Conservation (phyloP, 2,797 vertebrate genomes). For the Bradypodion ventrale region DNA sequence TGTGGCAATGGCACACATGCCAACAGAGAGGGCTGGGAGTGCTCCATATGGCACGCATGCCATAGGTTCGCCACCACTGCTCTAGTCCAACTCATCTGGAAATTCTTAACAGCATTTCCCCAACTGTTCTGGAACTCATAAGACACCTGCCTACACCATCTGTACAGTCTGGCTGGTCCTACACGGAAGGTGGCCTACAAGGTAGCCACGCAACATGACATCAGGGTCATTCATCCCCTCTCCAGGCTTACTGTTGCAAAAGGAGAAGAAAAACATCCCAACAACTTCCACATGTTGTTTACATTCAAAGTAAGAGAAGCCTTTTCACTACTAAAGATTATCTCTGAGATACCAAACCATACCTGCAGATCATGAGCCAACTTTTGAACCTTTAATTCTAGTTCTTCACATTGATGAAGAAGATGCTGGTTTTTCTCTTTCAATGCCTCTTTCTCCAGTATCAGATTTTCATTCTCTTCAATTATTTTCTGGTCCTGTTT, state of each 20-base stretch:
- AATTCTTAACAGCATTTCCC: too few relatives aligned
- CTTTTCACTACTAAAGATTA: not conserved
- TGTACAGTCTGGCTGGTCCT: too few relatives aligned
- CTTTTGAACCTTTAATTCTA: slow-evolving; percentile 68
- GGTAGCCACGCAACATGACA: not conserved
- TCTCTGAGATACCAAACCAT: not conserved
- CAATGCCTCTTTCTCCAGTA: slow-evolving; percentile 64
- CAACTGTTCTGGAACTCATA: not conserved
- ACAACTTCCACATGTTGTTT: not conserved
- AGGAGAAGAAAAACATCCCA: too few relatives aligned
- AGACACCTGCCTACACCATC: not conserved
- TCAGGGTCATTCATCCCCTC: not conserved
- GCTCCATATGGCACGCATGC: too few relatives aligned
- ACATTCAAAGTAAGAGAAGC: not conserved
- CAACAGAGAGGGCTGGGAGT: too few relatives aligned
- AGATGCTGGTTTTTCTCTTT: slow-evolving; percentile 70
- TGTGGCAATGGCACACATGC: too few relatives aligned
- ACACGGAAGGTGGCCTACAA: not conserved
- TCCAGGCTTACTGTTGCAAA: not conserved
- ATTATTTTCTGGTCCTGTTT: slow-evolving; percentile 68
- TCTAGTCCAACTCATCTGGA: not conserved
- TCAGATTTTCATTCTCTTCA: slow-evolving; percentile 71
- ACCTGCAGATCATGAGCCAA: slow-evolving; percentile 73
- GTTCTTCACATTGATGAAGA: slow-evolving; percentile 59
- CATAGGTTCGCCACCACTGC: too few relatives aligned